These are phyloP conservation scores for Hemithea aestivaria DNA, from an alignment of 2,888 invertebrate genomes.

Conservation along the genomic window DNA sequence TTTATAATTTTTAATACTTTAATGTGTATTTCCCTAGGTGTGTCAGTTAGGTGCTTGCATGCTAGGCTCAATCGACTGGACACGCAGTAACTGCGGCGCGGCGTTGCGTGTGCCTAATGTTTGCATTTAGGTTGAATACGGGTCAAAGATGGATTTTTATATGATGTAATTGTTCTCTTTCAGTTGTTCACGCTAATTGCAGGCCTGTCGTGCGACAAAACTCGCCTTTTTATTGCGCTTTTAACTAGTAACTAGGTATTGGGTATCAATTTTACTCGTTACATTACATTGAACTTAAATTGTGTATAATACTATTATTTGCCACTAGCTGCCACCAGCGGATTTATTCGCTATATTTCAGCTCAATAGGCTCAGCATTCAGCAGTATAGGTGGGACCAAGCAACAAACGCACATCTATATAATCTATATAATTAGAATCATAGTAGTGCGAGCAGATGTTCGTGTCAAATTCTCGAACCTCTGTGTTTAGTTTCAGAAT, in stretches of 20 bases:
- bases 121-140: slow-evolving; percentile 66
- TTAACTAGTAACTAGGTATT: not conserved
- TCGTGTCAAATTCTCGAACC: too few relatives aligned
- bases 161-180: slow-evolving; percentile 47
- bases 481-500: too few relatives aligned
- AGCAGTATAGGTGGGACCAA: too few relatives aligned
- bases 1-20: slow-evolving; percentile 1
- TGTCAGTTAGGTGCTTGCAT: slow-evolving; percentile 43
- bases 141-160: slow-evolving; percentile 70
- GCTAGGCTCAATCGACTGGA: slow-evolving; percentile 35
- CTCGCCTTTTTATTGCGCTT: not conserved
- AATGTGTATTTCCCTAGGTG: slow-evolving; percentile 28
- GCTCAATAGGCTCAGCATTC: too few relatives aligned
- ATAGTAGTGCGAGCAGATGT: too few relatives aligned
- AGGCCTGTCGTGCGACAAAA: slow-evolving; percentile 20
- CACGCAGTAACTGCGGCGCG: slow-evolving; percentile 45
- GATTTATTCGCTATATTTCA: too few relatives aligned
- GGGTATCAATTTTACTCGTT: not conserved
- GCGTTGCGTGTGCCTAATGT: slow-evolving; percentile 66
- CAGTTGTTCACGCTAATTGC: slow-evolving; percentile 24
- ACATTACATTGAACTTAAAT: too few relatives aligned
- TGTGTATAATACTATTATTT: too few relatives aligned
- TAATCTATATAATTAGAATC: too few relatives aligned
- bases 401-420: too few relatives aligned
- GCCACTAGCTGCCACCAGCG: too few relatives aligned